phyloP scores from a whole-genome alignment of 2,113 vertebrate genomes.

The Orthonyx spaldingii region DNA sequence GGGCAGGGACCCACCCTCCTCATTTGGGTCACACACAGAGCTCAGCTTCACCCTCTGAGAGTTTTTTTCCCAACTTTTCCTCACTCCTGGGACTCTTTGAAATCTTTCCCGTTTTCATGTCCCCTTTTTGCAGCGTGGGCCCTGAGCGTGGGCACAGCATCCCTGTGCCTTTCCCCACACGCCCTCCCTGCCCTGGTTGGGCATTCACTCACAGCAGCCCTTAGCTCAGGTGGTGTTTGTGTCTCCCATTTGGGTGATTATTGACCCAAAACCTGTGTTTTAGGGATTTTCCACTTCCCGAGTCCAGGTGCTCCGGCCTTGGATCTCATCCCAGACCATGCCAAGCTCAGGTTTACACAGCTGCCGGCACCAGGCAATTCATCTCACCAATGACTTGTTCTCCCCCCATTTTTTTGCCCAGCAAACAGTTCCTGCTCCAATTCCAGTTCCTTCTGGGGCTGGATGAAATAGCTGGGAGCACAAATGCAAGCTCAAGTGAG shows the following conservation, averaged over 20 bases:
- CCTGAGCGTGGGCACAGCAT: neutral
- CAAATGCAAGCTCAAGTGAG: neutral
- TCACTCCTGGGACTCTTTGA: neutral
- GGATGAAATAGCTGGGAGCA: neutral
- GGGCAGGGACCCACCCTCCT: neutral
- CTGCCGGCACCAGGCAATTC: neutral
- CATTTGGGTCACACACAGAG: neutral
- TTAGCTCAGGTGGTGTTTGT: neutral
- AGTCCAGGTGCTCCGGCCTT: neutral
- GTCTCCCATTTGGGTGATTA: neutral
- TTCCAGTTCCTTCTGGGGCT: neutral
- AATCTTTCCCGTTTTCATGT: neutral
- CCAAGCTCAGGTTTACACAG: neutral
- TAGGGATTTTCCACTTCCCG: neutral
- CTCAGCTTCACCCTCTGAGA: neutral
- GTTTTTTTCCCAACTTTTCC: neutral
- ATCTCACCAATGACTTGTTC: neutral
- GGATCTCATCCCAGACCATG: neutral
- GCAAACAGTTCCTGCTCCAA: neutral
- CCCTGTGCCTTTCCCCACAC: neutral
- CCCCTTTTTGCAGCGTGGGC: neutral
- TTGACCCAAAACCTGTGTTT: neutral
- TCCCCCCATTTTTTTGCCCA: rapidly evolving
- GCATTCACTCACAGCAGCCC: neutral
- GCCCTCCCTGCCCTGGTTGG: neutral